phyloP scores from a whole-genome alignment of 2,113 vertebrate genomes.

The Myanophis thanlyinensis region DNA sequence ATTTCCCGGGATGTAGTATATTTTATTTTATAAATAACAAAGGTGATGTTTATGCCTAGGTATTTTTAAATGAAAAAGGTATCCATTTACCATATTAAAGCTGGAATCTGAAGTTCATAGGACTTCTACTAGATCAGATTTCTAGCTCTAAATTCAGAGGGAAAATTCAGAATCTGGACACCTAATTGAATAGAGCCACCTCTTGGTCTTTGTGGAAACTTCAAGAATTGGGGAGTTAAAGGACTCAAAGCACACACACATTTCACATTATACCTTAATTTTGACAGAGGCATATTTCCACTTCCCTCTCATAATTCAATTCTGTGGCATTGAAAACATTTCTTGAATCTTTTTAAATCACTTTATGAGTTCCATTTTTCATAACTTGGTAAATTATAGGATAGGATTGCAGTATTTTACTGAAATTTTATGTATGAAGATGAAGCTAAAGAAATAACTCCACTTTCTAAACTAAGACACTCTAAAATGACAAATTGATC shows the following conservation, averaged over 20 bases:
- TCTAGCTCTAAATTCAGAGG: background rate
- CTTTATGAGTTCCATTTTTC: background rate
- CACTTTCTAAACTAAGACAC: background rate
- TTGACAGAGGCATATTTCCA: background rate
- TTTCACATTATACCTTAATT: background rate
- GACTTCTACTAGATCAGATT: background rate
- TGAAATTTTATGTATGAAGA: background rate
- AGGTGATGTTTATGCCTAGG: background rate
- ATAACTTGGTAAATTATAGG: background rate
- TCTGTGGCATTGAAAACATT: background rate
- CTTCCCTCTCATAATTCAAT: background rate
- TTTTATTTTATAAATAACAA: constrained; percentile 9
- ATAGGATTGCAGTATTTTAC: background rate
- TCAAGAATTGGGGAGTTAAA: background rate
- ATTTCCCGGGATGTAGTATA: background rate
- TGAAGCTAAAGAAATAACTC: background rate
- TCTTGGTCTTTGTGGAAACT: background rate
- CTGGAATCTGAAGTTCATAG: background rate
- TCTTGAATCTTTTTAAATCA: background rate
- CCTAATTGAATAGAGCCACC: background rate
- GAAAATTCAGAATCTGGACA: background rate
- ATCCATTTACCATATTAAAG: background rate
- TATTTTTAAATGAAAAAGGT: background rate
- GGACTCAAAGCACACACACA: background rate
- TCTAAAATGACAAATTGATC: background rate